Evolutionary conservation across 2,797 vertebrate genomes (phyloP).

Genomic region (Salmo trutta): DNA sequence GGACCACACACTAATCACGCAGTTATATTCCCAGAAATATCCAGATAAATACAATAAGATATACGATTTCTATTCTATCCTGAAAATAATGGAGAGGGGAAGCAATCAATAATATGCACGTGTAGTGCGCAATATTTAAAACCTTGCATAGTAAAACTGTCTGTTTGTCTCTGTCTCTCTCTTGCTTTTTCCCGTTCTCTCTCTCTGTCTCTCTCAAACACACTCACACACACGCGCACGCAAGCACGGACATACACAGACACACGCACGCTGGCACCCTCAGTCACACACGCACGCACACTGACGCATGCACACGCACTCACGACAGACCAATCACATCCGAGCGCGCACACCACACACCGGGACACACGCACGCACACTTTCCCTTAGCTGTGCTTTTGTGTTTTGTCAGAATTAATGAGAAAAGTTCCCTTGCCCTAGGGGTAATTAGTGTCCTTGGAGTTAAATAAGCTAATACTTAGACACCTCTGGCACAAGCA

Average conservation of each 20-base stretch:
- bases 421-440: conserved; percentile 99
- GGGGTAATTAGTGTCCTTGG: conserved; percentile 99
- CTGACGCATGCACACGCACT: conserved; percentile 50
- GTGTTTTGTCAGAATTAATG: conserved; percentile 99
- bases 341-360: conserved; percentile 44
- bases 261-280: conserved; percentile 13
- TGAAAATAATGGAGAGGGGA: conserved; percentile 43
- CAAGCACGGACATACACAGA: conserved; percentile 1
- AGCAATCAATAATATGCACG: conserved; percentile 35
- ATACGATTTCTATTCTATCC: conserved; percentile 66
- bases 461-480: conserved; percentile 99
- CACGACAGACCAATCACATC: conserved; percentile 54
- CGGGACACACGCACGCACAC: conserved; percentile 72
- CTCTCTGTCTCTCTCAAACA: conserved; percentile 31
- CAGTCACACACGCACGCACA: conserved; percentile 48
- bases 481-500: conserved; percentile 99
- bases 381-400: conserved; percentile 98
- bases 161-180: conserved; percentile 11
- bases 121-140: conserved; percentile 51
- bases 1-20: conserved; percentile 70
- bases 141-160: neutral
- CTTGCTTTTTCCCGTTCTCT: conserved; percentile 36
- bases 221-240: conserved; percentile 7
- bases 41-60: conserved; percentile 69
- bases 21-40: conserved; percentile 43